Base-by-base conservation (phyloP, 1,140 invertebrate genomes). In the Diorhabda carinulata region DNA sequence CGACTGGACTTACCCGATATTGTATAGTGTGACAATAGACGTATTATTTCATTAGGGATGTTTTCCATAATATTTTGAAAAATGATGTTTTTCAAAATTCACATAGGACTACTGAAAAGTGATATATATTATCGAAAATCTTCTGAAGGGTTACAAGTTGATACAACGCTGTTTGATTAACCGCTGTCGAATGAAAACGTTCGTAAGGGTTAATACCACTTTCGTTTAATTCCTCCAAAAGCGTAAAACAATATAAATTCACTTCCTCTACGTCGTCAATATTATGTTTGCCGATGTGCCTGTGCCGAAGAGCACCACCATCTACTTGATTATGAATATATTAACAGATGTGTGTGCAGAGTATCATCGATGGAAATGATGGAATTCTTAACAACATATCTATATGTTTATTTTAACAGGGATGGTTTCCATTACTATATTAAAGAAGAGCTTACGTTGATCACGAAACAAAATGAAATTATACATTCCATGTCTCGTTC, bases 321-420 rank as follows among this genome's bases (percentile, higher is more conserved):
- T 74, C 71, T 76, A 70, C 67, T 73, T 73, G 72, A 77, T 77
- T 77, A 77, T 77, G 76, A 76, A 77, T 76, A 76, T 71, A 77
- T 77, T 76, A 75, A 64, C 10, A 67, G 58, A 62, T 68, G 70
- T 62, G 73, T 74, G 71, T 67, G 63, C 44, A 44, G 69, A 52
- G 64, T 58, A 61, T 72, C 70, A 64, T 60, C 47, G 69, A 69
- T 67, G 69, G 61, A 69, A 64, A 70, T 72, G 61, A 61, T 56
- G 59, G 43, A 44, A 59, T 60, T 63, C 52, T 57, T 69, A 42
- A 42, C 57, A 40, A 7, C 45, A 47, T 58, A 67, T 10, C 40
- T 47, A 45, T 60, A 60, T 69, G 67, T 69, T 69, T 69, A 58
- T 61, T 59, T 57, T 59, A n/a, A 2, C 47, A 52, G 47, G 47